These are phyloP conservation scores for Armadillidium nasatum DNA, from an alignment of 1,140 invertebrate species.

Conservation along the genomic window DNA sequence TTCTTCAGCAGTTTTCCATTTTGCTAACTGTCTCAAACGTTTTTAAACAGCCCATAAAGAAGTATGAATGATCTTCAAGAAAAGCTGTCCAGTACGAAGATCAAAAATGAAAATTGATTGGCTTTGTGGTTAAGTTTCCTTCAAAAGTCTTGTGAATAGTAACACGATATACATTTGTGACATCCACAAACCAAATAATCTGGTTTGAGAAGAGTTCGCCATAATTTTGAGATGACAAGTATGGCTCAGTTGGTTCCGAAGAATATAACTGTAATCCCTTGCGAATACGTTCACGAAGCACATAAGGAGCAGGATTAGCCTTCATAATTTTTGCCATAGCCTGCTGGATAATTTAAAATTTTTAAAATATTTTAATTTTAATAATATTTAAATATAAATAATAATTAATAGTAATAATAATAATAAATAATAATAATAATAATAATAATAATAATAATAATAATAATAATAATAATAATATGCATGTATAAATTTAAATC, in stretches of 20 bases:
- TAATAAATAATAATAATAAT: no score
- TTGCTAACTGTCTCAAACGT: slow-evolving; percentile 88
- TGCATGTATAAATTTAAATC: no score
- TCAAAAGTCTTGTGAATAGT: slow-evolving; percentile 99
- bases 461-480: no score
- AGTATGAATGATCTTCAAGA: slow-evolving; percentile 99
- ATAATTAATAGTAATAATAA: no score
- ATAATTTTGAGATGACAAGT: slow-evolving; percentile 98
- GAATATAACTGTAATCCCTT: slow-evolving; percentile 98
- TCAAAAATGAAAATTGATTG: slow-evolving; percentile 99
- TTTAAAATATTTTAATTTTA: no score
- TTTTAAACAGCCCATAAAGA: slow-evolving; percentile 98
- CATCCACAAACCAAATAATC: slow-evolving; percentile 85
- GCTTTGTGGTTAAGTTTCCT: slow-evolving; percentile 98
- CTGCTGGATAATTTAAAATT: slow-evolving; percentile 93
- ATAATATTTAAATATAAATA: no score
- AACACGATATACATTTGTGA: slow-evolving; percentile 98
- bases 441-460: no score
- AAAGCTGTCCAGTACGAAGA: slow-evolving; percentile 97
- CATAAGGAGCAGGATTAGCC: slow-evolving; percentile 97
- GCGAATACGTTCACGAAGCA: slow-evolving; percentile 89
- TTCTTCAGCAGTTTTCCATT: slow-evolving; percentile 99
- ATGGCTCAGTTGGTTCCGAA: slow-evolving; percentile 98
- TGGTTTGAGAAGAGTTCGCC: slow-evolving; percentile 99
- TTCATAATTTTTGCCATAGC: slow-evolving; percentile 99